A percentile compares a stretch with the other conserved stretches of the same genome.
Evolutionary conservation across 2,113 vertebrate species (phyloP).

Genomic region (Polypterus bichir): DNA sequence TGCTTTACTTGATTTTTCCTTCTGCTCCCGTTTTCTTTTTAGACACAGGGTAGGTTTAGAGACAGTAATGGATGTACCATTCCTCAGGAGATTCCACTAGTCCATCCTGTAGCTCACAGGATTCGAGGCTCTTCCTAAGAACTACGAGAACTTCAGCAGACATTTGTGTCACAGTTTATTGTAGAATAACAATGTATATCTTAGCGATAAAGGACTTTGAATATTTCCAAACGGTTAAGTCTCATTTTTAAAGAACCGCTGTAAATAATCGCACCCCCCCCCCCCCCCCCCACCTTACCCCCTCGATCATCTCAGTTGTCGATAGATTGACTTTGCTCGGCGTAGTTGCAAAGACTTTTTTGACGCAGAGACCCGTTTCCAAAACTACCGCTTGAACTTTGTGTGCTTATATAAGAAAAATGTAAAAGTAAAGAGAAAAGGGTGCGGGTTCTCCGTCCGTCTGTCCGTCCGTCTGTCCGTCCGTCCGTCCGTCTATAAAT

Average conservation of each 20-base stretch:
- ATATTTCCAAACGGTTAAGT: slow-evolving; percentile 83
- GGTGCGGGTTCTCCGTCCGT: slow-evolving; percentile 31
- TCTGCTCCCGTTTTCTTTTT: slow-evolving; percentile 49
- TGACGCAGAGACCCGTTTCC: slow-evolving; percentile 65
- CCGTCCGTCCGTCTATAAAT: slow-evolving; percentile 60
- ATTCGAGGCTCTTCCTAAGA: slow-evolving; percentile 78
- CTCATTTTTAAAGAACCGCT: slow-evolving; percentile 79
- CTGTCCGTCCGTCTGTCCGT: slow-evolving; percentile 9
- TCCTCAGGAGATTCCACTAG: slow-evolving; percentile 78
- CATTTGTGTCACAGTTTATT: slow-evolving; percentile 91
- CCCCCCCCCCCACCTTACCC: slow-evolving; percentile 9
- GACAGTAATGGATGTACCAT: slow-evolving; percentile 82
- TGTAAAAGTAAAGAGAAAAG: slow-evolving; percentile 46
- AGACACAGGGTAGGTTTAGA: slow-evolving; percentile 89
- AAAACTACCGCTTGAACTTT: slow-evolving; percentile 68
- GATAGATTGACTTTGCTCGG: slow-evolving; percentile 71
- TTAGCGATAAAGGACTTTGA: slow-evolving; percentile 82
- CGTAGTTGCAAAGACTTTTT: slow-evolving; percentile 71
- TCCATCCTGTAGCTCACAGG: slow-evolving; percentile 68
- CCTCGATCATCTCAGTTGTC: slow-evolving; percentile 61
- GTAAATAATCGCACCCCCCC: slow-evolving; percentile 84
- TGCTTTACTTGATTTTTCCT: too few relatives aligned
- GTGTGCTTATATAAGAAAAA: slow-evolving; percentile 56
- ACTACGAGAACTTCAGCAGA: slow-evolving; percentile 62
- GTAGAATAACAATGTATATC: slow-evolving; percentile 94